Conservation (phyloP, 2,888 invertebrate genomes). For the Clitarchus hookeri region DNA sequence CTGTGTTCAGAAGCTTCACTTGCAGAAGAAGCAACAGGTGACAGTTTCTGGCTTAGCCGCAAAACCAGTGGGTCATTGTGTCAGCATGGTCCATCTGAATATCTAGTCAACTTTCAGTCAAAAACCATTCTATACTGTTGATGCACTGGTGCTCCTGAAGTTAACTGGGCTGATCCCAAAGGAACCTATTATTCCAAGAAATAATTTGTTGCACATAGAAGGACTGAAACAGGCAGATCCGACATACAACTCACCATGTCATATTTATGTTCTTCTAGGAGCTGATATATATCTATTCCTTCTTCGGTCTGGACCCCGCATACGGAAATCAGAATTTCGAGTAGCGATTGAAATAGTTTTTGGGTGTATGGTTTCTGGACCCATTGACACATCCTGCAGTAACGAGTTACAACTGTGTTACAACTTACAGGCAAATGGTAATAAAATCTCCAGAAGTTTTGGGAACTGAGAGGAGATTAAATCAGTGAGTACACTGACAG, state of each 20-base stretch:
- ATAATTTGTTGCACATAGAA: background rate
- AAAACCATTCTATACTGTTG: background rate
- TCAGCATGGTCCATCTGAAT: background rate
- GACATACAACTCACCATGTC: background rate
- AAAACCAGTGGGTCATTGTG: background rate
- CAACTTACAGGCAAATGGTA: background rate
- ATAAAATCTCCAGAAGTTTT: background rate
- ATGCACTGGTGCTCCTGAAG: background rate
- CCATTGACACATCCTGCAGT: background rate
- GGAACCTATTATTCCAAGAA: background rate
- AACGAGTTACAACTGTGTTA: background rate
- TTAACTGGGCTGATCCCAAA: background rate
- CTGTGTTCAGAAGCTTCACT: background rate
- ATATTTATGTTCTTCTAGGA: background rate
- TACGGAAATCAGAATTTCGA: background rate
- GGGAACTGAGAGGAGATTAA: background rate
- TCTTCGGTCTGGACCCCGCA: background rate
- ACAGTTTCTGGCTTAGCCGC: background rate
- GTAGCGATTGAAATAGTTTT: background rate
- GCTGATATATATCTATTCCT: background rate
- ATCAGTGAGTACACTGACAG: background rate
- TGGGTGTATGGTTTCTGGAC: background rate
- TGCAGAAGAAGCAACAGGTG: background rate
- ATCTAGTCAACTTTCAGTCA: background rate
- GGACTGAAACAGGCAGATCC: background rate